Evolutionary conservation across 2,797 vertebrate species (phyloP).

Genomic region (Enteromius mattozi): DNA sequence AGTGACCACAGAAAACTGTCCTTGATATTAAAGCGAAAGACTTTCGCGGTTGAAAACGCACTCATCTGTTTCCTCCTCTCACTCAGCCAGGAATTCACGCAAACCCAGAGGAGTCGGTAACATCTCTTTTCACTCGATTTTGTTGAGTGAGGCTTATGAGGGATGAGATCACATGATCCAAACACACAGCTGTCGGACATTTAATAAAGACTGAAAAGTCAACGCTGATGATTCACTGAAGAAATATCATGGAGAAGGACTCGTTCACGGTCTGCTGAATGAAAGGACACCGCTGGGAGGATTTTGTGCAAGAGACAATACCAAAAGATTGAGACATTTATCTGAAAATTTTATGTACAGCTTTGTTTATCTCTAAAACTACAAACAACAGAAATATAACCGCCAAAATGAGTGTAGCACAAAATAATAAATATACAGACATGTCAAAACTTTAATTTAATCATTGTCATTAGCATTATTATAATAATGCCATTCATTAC

Average conservation of each 20-base stretch:
- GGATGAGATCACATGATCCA: conserved; percentile 39
- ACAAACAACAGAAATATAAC: not conserved
- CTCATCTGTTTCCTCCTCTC: conserved; percentile 16
- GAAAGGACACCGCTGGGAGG: not conserved
- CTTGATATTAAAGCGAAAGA: conserved; percentile 24
- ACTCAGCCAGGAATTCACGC: conserved; percentile 5
- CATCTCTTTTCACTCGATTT: not conserved
- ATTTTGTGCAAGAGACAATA: conserved; percentile 3
- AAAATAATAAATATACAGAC: not conserved
- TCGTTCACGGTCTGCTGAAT: not conserved
- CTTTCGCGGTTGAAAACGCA: not conserved
- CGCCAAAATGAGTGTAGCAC: not conserved
- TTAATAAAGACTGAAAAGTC: conserved; percentile 47
- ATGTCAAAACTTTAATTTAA: not conserved
- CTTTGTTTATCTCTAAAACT: not conserved
- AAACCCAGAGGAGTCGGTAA: conserved; percentile 10
- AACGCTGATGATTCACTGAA: conserved; percentile 16
- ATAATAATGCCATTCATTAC: not conserved
- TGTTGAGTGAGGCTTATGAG: conserved; percentile 24
- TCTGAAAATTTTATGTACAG: not conserved
- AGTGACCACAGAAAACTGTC: conserved; percentile 27
- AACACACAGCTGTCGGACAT: conserved; percentile 40
- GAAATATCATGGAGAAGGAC: not conserved
- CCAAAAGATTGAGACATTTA: not conserved
- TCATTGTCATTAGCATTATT: too few relatives aligned